Evolutionary conservation across 30 jellyfish, hydroid and myxozoan species (phyloP).

Genomic region (Aurelia coerulea): DNA sequence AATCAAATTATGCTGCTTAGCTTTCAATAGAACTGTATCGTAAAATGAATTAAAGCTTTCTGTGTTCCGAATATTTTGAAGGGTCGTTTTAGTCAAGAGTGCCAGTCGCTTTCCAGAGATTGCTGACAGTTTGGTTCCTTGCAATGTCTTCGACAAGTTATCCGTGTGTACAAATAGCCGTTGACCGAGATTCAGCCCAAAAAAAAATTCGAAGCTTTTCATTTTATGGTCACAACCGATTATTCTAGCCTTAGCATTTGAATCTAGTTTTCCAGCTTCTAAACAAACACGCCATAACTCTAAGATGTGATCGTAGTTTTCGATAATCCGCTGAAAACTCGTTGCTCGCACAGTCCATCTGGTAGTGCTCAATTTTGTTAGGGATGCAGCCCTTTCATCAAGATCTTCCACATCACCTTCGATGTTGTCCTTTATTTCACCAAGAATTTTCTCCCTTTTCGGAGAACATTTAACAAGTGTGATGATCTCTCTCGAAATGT

Average conservation of each 20-base stretch:
- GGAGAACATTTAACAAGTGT: constrained; percentile 53
- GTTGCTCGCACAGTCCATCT: constrained; percentile 81
- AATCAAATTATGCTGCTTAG: constrained; percentile 33
- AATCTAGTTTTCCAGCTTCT: constrained; percentile 40
- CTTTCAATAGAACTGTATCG: constrained; percentile 23
- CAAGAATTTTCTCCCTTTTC: constrained; percentile 47
- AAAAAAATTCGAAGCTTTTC: constrained; percentile 54
- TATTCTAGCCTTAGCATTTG: constrained; percentile 69
- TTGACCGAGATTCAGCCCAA: constrained; percentile 67
- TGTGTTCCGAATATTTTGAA: constrained; percentile 46
- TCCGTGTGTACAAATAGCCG: constrained; percentile 67
- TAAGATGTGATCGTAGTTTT: constrained; percentile 34
- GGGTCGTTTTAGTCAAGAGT: constrained; percentile 40
- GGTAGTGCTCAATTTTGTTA: constrained; percentile 55
- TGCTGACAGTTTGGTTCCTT: constrained; percentile 59
- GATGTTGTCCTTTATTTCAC: constrained; percentile 26
- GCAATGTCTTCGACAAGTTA: too few relatives aligned
- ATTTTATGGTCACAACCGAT: constrained; percentile 65
- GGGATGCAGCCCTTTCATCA: not conserved
- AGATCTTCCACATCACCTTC: constrained; percentile 7
- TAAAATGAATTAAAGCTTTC: constrained; percentile 24
- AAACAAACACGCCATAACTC: constrained; percentile 55
- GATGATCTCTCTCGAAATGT: constrained; percentile 40
- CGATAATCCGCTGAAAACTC: constrained; percentile 61
- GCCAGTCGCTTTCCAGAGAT: constrained; percentile 64